Percentiles rank a stretch among this genome's conserved stretches.
These are phyloP conservation scores for Poecile atricapillus DNA, from an alignment of 2,113 vertebrate species.

Conservation along the genomic window DNA sequence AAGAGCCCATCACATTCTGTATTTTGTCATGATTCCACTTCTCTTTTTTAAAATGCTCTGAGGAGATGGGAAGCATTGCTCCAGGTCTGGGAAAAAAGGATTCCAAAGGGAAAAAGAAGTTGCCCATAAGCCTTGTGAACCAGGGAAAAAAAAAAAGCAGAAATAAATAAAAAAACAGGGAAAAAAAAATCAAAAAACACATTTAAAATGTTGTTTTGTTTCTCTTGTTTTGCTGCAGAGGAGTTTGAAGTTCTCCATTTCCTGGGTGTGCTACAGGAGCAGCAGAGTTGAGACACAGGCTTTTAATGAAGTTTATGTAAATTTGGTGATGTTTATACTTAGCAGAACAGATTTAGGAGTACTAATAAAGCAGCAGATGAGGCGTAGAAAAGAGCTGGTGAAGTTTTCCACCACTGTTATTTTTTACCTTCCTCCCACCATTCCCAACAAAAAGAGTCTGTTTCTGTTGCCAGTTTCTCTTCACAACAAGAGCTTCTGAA, in stretches of 20 bases:
- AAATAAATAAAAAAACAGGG: background rate
- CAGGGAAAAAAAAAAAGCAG: background rate
- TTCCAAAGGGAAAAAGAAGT: background rate
- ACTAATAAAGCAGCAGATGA: constrained; percentile 64
- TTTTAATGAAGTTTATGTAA: constrained; percentile 66
- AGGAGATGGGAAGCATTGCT: background rate
- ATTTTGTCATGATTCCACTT: background rate
- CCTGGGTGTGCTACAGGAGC: constrained; percentile 17
- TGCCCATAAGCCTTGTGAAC: background rate
- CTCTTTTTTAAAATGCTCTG: background rate
- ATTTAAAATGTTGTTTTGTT: background rate
- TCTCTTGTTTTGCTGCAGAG: background rate
- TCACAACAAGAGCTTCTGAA: background rate
- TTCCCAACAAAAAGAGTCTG: background rate
- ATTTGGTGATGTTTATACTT: constrained; percentile 59
- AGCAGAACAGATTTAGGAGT: constrained; percentile 58
- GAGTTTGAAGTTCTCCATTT: constrained; percentile 21
- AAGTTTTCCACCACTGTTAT: constrained; percentile 39
- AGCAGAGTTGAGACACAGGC: constrained; percentile 23
- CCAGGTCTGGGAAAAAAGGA: background rate
- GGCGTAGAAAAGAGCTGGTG: constrained; percentile 52
- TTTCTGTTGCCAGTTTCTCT: constrained; percentile 30
- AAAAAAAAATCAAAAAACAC: accelerated
- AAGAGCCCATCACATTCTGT: background rate
- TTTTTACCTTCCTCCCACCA: constrained; percentile 61